Conservation (phyloP, 2,888 invertebrate genomes). For the Nycteola revayana region DNA sequence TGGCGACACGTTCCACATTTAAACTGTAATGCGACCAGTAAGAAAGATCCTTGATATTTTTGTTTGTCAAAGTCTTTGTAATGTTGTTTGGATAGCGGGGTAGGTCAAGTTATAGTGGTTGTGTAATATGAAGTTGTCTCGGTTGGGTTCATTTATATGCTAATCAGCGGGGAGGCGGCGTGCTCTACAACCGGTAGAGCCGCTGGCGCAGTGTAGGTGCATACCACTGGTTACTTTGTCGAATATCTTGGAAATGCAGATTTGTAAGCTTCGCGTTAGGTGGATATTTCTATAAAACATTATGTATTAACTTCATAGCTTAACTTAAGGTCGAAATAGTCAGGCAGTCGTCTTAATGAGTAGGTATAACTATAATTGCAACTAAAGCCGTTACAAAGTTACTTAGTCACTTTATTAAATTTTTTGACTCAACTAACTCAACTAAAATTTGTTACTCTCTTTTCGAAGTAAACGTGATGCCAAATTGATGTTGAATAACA, state of each 20-base stretch:
- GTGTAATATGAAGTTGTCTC: slow-evolving; percentile 72
- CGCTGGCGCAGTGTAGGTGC: slow-evolving; percentile 37
- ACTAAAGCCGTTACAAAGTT: no score
- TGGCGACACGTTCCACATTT: slow-evolving; percentile 54
- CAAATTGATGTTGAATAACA: no score
- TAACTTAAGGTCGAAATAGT: no score
- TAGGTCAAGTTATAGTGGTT: slow-evolving; percentile 46
- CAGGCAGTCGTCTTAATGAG: no score
- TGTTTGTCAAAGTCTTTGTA: slow-evolving; percentile 20
- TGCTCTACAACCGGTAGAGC: slow-evolving; percentile 58
- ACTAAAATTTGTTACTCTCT: no score
- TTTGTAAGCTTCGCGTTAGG: no score
- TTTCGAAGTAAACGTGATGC: no score
- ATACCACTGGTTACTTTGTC: slow-evolving; percentile 35
- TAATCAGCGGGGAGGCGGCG: slow-evolving; percentile 68
- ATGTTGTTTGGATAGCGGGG: slow-evolving; percentile 27
- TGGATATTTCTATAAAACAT: no score
- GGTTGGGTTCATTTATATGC: slow-evolving; percentile 77
- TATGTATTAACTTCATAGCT: no score
- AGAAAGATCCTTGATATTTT: slow-evolving; percentile 40
- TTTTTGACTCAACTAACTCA: no score
- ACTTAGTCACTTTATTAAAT: no score
- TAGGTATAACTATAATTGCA: no score
- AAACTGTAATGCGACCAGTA: slow-evolving; percentile 49
- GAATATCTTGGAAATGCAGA: slow-evolving; percentile 24